A percentile compares a stretch with the other conserved stretches of the same genome.
phyloP scores from a whole-genome alignment of 37 sponge, comb jelly and placozoan species.

The Cliona cf. orientalis region DNA sequence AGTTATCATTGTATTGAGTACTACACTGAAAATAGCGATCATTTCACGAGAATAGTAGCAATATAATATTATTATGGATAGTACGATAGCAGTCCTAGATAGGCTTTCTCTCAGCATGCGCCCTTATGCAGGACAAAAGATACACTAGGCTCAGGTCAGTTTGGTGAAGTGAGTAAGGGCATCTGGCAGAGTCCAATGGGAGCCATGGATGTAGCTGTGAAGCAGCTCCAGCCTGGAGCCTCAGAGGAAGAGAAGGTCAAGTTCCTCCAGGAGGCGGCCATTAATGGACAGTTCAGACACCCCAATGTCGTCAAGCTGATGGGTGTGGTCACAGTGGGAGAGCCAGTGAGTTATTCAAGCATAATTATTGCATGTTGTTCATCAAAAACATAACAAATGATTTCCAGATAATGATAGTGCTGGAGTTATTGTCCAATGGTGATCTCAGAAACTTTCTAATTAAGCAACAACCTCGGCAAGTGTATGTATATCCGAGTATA shows the following conservation, averaged over 20 bases:
- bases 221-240: conserved; percentile 11
- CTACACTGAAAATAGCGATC: too few relatives aligned
- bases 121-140: background rate
- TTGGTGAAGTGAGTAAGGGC: conserved; percentile 38
- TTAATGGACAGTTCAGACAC: conserved; percentile 46
- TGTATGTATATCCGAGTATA: background rate
- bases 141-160: conserved; percentile 18
- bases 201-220: conserved; percentile 41
- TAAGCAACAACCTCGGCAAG: conserved; percentile 31
- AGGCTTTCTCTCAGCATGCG: too few relatives aligned
- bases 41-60: too few relatives aligned
- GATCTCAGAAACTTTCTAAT: conserved; percentile 40
- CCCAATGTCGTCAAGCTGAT: conserved; percentile 37
- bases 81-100: background rate
- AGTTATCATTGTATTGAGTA: too few relatives aligned
- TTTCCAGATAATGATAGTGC: conserved; percentile 63
- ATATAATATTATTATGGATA: too few relatives aligned
- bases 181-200: conserved; percentile 16
- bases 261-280: conserved; percentile 56
- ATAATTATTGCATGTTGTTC: background rate
- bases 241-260: conserved; percentile 27
- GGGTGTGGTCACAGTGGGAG: conserved; percentile 38
- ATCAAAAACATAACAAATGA: background rate
- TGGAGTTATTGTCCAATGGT: conserved; percentile 61
- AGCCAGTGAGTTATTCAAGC: conserved; percentile 22